Evolutionary conservation across 2,113 vertebrate species (phyloP).

Genomic region (Gadus chalcogrammus): DNA sequence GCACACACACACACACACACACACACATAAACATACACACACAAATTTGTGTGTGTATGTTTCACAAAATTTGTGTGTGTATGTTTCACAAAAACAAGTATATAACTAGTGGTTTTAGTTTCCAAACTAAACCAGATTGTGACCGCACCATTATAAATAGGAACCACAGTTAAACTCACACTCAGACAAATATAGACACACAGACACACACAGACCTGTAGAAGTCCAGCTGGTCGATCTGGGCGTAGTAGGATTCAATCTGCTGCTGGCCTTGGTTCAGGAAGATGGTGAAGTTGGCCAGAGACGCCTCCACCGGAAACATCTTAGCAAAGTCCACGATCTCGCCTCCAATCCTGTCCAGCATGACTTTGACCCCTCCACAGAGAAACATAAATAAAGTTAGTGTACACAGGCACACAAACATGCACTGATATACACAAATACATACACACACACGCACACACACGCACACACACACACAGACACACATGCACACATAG

Average conservation of each 20-base stretch:
- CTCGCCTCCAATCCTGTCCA: slow-evolving; percentile 79
- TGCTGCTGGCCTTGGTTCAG: slow-evolving; percentile 74
- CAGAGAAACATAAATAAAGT: neutral
- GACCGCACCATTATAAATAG: no score
- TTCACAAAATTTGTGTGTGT: no score
- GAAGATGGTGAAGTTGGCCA: slow-evolving; percentile 74
- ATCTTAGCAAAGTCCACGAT: slow-evolving; percentile 72
- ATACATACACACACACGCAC: no score
- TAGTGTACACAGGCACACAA: neutral
- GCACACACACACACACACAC: neutral
- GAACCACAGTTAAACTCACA: no score
- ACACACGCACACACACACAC: neutral
- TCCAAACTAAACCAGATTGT: no score
- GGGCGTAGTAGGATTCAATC: slow-evolving; percentile 73
- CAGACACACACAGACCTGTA: slow-evolving; percentile 78
- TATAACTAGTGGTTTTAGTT: no score
- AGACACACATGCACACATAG: neutral
- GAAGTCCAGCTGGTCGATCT: slow-evolving; percentile 84
- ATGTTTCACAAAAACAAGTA: no score
- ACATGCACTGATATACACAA: no score
- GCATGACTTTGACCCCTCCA: slow-evolving; percentile 80
- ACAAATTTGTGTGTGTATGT: no score
- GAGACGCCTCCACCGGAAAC: slow-evolving; percentile 75
- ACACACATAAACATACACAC: slow-evolving; percentile 8
- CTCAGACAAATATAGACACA: neutral